Evolutionary conservation across 2,888 invertebrate species (phyloP), one percentile per base, ranked within the genome.

Genomic region (Nebria salina): DNA sequence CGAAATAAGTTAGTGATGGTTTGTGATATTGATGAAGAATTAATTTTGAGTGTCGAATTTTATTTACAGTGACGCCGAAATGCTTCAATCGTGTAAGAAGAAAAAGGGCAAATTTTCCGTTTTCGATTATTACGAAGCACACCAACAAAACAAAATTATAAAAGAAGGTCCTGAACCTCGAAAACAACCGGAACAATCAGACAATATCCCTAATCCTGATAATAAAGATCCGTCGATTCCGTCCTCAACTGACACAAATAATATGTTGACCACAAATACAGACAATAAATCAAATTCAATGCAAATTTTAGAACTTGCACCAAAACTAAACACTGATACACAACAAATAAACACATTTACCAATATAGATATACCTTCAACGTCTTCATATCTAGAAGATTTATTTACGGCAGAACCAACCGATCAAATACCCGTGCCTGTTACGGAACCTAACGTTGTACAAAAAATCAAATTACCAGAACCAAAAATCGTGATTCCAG

Each of bases 401-500:
- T 1, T 54, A 8, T 54, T 54, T 54, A 54, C 42, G 54, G 20
- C 4, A 6, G n/a, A 65, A 41, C 25, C 68, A n/a, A 68, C 20
- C 2, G n/a, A 25, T 41, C 43, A 77, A 8, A 75, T 54, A 11
- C 43, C 26, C 25, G 11, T 4, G 9, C 65, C 42, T 42, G 26
- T 2, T 20, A 25, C 15, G 54, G 26, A 25, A n/a, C 20, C 68
- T 20, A 77, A 68, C 72, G 41, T 73, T 68, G 41, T 25, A 70
- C 25, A 15, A 15, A 54, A 26, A 34, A 77, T 42, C 42, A 77
- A 68, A 68, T 42, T 70, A 70, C 68, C 77, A 26, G 70, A 77
- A 20, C 68, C 77, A 41, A 70, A n/a, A 15, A 42, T 68, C 43
- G 20, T 54, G 2, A 72, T 82, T 41, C 82, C 82, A 73, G 87